Evolutionary conservation across 2,113 vertebrate species (phyloP), one percentile per base, ranked within the genome.

Genomic region (Lethenteron reissneri): DNA sequence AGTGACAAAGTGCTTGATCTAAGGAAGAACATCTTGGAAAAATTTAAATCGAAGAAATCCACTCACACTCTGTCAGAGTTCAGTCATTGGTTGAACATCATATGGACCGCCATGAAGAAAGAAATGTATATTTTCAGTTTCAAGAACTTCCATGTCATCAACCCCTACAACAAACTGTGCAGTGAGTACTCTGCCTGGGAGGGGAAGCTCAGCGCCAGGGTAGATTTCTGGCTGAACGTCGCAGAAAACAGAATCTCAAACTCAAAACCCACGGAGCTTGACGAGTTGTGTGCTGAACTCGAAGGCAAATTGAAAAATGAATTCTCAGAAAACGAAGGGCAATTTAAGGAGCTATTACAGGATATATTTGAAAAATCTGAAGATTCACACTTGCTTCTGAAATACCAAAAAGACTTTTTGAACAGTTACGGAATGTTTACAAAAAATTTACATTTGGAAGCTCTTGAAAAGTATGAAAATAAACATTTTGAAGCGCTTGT

Each of bases 61-160:
- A 41, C 59, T 41, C 41, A 41, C 58, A 56, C 75, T 9, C 71
- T 81, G 2, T 17, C 57, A 9, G 72, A 77, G 4, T 80, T 83
- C 70, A 73, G 74, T 14, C 73, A 76, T 57, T 81, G 81, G 80
- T 77, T 77, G 56, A 73, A 13, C 73, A 68, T 70, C 13, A 69
- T 83, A 70, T 81, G 83, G 81, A 80, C 81, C 56, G 72, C 72
- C 1, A 77, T 84, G 56, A 80, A 78, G 77, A 72, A 75, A 62
- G 74, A 77, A n/a, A 80, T 75, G 14, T 80, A 80, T 74, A 72
- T 76, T 11, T 74, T 79, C 71, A 72, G 75, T 58, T 75, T 82
- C 73, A 79, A 78, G 69, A 83, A 82, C 62, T 80, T 78, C n/a
- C 71, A 80, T 1, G 81, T 80, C 60, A 79, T 80, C 70, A 77